Base-by-base conservation (phyloP, 1,140 invertebrate species). In the Drosophila sp. region DNA sequence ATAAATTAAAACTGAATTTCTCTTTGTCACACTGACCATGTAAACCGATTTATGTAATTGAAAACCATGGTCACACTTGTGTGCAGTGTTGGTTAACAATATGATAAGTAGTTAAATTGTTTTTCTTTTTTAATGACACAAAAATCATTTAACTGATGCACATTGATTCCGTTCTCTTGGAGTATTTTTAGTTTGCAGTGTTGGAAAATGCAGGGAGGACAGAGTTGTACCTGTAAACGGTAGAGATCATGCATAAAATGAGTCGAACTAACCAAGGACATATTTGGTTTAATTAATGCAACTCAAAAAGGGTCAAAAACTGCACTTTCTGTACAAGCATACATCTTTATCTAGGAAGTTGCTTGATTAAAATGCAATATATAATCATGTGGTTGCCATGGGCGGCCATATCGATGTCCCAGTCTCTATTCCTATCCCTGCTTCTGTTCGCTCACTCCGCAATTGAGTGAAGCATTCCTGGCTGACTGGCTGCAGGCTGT, bases 351-450 rank as follows among this genome's bases (percentile, higher is more conserved):
- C 25, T 50, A 27, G 44, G 44, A 50, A 50, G 23, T 50, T 50
- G 38, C 35, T 76, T 72, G 69, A 76, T 76, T 72, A 76, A 71
- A 72, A 72, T 76, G 69, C 62, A 72, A 76, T 76, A 64, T 66
- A 69, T 71, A 67, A 76, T 76, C 44, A 71, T 76, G 70, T 76
- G 64, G 58, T 69, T 70, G 50, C 30, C 30, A 58, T 50, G 44
- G 41, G 44, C 17, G 23, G n/a, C 17, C 40, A 40, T 47, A 8
- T 33, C 35, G 23, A 30, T 55, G 25, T 58, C 7, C 56, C 17
- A 17, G 17, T 17, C 44, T 30, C 27, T 56, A 11, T 11, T 25
- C 17, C 30, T 33, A 47, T 23, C 10, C 17, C 17, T 17, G 17
- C 17, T 17, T 17, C 17, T 17, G 17, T 17, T 23, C 35, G n/a